Conservation (phyloP, 2,797 vertebrate genomes). For the Pogonophryne albipinna region DNA sequence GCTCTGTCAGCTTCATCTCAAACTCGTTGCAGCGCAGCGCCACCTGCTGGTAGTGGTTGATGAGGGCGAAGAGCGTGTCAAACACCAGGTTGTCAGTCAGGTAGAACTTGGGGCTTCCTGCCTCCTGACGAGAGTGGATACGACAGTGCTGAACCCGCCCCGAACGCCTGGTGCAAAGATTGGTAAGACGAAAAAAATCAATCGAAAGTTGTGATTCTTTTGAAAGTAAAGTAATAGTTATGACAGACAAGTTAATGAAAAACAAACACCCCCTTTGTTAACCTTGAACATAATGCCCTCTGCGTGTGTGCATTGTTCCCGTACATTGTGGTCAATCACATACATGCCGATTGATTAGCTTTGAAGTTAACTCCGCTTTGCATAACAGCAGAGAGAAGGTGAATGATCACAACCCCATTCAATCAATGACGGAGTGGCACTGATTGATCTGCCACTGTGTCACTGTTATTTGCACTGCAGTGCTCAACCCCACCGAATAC, state of each 20-base stretch:
- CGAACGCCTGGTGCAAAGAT: conserved; percentile 87
- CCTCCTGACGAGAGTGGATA: conserved; percentile 98
- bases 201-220: background rate
- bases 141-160: conserved; percentile 98
- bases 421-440: conserved; percentile 35
- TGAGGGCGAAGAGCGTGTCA: conserved; percentile 96
- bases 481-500: conserved; percentile 4
- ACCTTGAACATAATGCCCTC: conserved; percentile 2
- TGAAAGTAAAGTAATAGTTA: background rate
- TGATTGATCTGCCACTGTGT: conserved; percentile 28
- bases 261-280: background rate
- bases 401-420: conserved; percentile 16
- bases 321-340: conserved; percentile 4
- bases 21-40: conserved; percentile 98
- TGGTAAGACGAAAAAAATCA: background rate
- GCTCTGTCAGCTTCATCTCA: conserved; percentile 98
- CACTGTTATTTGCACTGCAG: background rate
- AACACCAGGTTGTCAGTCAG: conserved; percentile 99
- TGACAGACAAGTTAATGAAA: background rate
- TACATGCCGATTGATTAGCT: conserved; percentile 24
- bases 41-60: conserved; percentile 98
- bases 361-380: background rate
- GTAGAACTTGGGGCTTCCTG: conserved; percentile 97
- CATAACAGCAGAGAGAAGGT: conserved; percentile 13
- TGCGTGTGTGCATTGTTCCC: background rate